Evolutionary conservation across 2,113 vertebrate genomes (phyloP).

Genomic region (Accipiter virgatus): DNA sequence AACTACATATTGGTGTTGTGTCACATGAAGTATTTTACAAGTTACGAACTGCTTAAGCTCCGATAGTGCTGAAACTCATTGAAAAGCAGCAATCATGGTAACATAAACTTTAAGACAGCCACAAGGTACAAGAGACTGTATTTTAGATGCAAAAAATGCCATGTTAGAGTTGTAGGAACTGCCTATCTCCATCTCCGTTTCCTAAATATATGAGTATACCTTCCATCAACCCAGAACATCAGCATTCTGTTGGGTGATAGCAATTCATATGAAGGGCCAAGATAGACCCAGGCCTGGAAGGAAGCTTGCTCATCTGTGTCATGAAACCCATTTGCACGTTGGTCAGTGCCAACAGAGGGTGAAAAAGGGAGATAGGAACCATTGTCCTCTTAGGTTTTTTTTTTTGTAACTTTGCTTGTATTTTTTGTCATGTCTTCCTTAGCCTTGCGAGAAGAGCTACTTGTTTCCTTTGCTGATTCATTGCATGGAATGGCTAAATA

Average conservation of each 20-base stretch:
- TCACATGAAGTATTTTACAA: neutral
- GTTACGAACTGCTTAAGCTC: neutral
- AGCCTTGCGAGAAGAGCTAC: neutral
- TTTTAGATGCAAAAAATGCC: neutral
- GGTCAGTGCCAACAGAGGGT: neutral
- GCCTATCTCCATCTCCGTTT: neutral
- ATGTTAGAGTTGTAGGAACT: neutral
- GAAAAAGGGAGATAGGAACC: neutral
- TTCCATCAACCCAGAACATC: neutral
- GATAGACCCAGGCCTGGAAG: neutral
- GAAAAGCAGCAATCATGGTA: neutral
- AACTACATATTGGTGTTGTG: neutral
- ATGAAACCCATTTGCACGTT: neutral
- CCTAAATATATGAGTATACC: neutral
- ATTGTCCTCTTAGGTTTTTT: neutral
- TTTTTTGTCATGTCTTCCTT: neutral
- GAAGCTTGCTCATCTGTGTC: neutral
- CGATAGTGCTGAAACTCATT: neutral
- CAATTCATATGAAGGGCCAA: rapidly evolving
- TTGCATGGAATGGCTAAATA: neutral
- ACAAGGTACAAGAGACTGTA: neutral
- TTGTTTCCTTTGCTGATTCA: neutral
- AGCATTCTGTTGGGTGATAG: neutral
- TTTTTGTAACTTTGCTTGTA: neutral
- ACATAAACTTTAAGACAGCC: neutral